A percentile compares a stretch with the other conserved stretches of the same genome.
Evolutionary conservation across 92 coral and sea anemone genomes (phyloP).

Genomic region (Palythoa heliodiscus): DNA sequence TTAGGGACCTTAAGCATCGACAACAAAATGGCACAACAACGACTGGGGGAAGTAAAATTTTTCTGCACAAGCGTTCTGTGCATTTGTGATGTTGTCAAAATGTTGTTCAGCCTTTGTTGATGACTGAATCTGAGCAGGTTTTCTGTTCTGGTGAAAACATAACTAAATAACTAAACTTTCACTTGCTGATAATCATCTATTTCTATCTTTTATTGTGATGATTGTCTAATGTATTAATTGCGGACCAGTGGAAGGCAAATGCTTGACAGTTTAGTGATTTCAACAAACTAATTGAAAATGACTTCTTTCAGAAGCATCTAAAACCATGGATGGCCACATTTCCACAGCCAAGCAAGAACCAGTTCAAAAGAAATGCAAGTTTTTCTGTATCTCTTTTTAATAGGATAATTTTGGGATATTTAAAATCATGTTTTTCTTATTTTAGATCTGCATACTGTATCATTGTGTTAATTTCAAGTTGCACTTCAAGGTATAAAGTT

Average conservation of each 20-base stretch:
- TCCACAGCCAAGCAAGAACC: slow-evolving; percentile 16
- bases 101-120: slow-evolving; percentile 49
- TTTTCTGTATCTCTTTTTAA: background rate
- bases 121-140: slow-evolving; percentile 9
- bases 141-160: background rate
- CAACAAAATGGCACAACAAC: slow-evolving; percentile 50
- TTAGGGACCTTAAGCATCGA: slow-evolving; percentile 14
- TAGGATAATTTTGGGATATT: slow-evolving; percentile 22
- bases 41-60: slow-evolving; percentile 33
- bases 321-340: slow-evolving; percentile 7
- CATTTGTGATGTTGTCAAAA: slow-evolving; percentile 43
- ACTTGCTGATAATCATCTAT: background rate
- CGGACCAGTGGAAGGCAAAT: background rate
- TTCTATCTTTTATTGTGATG: background rate
- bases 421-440: slow-evolving; percentile 32
- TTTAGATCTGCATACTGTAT: slow-evolving; percentile 48
- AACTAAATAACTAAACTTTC: background rate
- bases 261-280: background rate
- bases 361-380: slow-evolving; percentile 1
- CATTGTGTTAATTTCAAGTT: slow-evolving; percentile 49
- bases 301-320: background rate
- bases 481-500: slow-evolving; percentile 29
- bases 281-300: background rate
- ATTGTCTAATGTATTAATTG: background rate
- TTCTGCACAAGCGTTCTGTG: slow-evolving; percentile 33